Evolutionary conservation across 2,113 vertebrate genomes (phyloP).

Genomic region (Actinemys pallida): DNA sequence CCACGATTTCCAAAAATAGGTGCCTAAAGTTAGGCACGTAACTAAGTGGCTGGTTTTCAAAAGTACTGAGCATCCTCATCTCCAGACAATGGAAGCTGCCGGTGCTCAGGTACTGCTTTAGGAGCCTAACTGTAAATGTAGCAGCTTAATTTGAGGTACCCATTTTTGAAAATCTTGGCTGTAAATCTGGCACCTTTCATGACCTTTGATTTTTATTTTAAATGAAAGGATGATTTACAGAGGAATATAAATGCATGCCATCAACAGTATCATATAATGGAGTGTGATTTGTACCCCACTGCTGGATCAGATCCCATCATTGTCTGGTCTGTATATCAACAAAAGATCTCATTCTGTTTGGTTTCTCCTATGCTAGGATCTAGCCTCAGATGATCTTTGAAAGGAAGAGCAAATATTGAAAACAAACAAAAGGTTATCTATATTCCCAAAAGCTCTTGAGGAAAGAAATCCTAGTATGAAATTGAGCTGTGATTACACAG

Average conservation of each 20-base stretch:
- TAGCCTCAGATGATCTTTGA: conserved; percentile 56
- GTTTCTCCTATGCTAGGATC: conserved; percentile 28
- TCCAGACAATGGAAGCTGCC: not conserved
- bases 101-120: not conserved
- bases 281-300: not conserved
- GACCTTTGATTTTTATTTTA: not conserved
- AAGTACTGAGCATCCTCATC: not conserved
- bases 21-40: not conserved
- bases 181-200: not conserved
- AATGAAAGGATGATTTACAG: not conserved
- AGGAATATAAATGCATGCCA: not conserved
- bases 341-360: conserved; percentile 54
- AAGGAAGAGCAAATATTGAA: conserved; percentile 47
- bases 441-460: conserved; percentile 19
- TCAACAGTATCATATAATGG: not conserved
- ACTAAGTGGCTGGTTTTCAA: not conserved
- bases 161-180: not conserved
- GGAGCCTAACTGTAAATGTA: not conserved
- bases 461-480: conserved; percentile 26
- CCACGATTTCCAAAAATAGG: not conserved
- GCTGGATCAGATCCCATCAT: conserved; percentile 25
- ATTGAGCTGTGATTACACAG: conserved; percentile 27
- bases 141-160: not conserved
- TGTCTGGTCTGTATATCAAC: conserved; percentile 38
- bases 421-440: conserved; percentile 46